Base-by-base conservation (phyloP, 1,140 invertebrate genomes). In the Brachionus rubens region DNA sequence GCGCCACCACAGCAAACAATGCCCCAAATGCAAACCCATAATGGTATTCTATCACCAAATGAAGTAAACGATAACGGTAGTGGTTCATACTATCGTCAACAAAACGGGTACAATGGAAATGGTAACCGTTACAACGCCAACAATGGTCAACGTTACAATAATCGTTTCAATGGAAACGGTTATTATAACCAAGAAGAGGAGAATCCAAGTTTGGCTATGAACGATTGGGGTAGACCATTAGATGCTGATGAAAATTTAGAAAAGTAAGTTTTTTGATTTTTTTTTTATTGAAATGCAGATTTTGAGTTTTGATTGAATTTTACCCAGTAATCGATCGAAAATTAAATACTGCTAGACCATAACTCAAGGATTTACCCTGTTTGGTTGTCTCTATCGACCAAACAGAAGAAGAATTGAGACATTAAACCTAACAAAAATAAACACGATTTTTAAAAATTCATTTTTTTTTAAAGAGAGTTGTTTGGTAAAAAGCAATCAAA, bases 401-500 rank as follows among this genome's bases (percentile, higher is more conserved):
- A 24, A 65, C 59, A 65, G 59, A 65, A 65, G 59, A 65, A 41
- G 59, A 65, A 65, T 12, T 41, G 59, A 65, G 14, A 65, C 59
- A 65, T 43, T 43, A 12, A 43, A 43, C 43, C 24, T 9, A 40
- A 28, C 24, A 4, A 36, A 62, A 1, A 24, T 28, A 12, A 40
- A 26, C n/a, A n/a, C n/a, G n/a, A 46, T 5, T 26, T 65, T 43
- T 65, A 7, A 36, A 9, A 16, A 36, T 36, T 59, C 14, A 26
- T 19, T 9, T 62, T 36, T 19, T 28, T 46, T 46, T 65, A 21
- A 21, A 75, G 72, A 10, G 72, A 75, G 33, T 46, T 75, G 4
- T 75, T 75, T 47, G 41, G 41, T n/a, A 9, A 14, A 41, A 54
- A 75, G 6, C 24, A 19, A 83, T 96, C 94, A 80, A 65, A 65